phyloP scores from a whole-genome alignment of 2,113 vertebrate species.

The Rhabdornis inornatus region DNA sequence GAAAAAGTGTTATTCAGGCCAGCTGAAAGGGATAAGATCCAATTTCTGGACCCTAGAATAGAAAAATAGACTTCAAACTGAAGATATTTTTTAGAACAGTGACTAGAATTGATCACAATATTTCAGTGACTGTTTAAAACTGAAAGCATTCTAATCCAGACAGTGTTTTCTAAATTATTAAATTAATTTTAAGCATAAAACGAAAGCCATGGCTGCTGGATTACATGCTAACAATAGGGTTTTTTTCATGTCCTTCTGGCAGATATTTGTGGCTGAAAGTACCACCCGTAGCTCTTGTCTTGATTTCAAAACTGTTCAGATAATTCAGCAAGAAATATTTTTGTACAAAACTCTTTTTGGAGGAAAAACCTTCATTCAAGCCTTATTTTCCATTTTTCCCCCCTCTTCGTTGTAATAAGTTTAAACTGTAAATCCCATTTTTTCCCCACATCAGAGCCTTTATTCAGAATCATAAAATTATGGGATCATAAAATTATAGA shows the following conservation, averaged over 20 bases:
- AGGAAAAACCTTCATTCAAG: background rate
- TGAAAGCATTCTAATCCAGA: background rate
- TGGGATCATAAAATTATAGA: background rate
- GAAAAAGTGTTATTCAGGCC: slow-evolving; percentile 8
- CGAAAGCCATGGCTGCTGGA: background rate
- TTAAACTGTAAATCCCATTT: background rate
- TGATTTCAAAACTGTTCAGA: background rate
- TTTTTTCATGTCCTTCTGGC: background rate
- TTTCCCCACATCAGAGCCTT: background rate
- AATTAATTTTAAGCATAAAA: background rate
- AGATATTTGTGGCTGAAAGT: background rate
- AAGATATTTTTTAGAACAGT: background rate
- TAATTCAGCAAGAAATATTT: background rate
- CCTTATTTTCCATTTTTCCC: background rate
- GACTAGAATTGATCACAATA: background rate
- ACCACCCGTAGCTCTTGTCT: background rate
- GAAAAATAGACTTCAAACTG: background rate
- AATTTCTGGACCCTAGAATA: background rate
- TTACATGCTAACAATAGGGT: rapidly evolving
- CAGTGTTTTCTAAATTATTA: background rate
- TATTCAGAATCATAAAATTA: background rate
- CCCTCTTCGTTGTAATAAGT: rapidly evolving
- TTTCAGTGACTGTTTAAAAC: background rate
- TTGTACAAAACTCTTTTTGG: background rate
- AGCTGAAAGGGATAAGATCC: background rate